phyloP scores from a whole-genome alignment of 1,140 invertebrate species.

The Drosophila punjabiensis region DNA sequence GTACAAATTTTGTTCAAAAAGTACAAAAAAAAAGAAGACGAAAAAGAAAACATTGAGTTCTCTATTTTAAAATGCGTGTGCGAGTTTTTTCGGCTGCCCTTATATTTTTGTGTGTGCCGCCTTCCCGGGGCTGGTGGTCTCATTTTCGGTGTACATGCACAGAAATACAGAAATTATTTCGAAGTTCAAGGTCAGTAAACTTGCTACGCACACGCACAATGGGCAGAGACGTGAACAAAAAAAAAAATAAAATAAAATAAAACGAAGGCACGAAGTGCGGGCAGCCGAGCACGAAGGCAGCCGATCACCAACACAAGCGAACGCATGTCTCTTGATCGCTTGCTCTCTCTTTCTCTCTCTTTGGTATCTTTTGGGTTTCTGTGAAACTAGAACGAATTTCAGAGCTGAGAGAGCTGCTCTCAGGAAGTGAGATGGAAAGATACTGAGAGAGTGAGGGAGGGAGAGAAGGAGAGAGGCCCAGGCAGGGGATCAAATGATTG shows the following conservation, averaged over 20 bases:
- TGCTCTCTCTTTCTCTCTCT: conserved; percentile 3
- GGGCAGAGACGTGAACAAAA: conserved; percentile 42
- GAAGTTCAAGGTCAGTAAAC: conserved; percentile 85
- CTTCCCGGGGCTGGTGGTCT: conserved; percentile 41
- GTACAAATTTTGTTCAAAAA: conserved; percentile 28
- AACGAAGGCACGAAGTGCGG: conserved; percentile 28
- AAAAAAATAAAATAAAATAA: conserved; percentile 32
- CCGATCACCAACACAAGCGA: conserved; percentile 17
- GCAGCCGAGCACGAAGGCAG: conserved; percentile 39
- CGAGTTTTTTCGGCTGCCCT: conserved; percentile 19
- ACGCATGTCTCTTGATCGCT: not conserved
- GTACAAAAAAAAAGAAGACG: not conserved
- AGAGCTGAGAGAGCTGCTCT: conserved; percentile 39
- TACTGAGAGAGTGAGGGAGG: conserved; percentile 4
- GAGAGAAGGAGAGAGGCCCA: not conserved
- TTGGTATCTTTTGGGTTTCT: conserved; percentile 34
- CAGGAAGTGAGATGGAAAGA: conserved; percentile 2
- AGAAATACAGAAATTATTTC: conserved; percentile 68
- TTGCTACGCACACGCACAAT: conserved; percentile 84
- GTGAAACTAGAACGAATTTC: conserved; percentile 75
- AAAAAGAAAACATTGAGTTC: conserved; percentile 8
- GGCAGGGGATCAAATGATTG: conserved; percentile 28
- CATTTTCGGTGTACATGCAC: conserved; percentile 65
- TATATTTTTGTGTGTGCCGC: conserved; percentile 10
- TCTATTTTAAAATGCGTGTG: conserved; percentile 44